phyloP scores from a whole-genome alignment of 2,888 invertebrate genomes.

The Pedicia rivosa region DNA sequence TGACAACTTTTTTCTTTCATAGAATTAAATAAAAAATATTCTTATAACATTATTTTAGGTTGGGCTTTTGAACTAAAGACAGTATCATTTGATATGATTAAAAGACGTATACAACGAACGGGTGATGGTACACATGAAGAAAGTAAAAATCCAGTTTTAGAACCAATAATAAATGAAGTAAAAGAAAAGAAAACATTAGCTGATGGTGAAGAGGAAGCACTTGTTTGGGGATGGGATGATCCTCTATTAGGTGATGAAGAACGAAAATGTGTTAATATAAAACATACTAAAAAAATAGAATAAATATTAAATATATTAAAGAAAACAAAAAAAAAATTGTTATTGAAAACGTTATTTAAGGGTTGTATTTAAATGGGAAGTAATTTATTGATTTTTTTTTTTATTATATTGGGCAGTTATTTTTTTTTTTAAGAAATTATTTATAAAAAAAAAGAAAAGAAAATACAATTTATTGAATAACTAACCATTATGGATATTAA shows the following conservation, averaged over 20 bases:
- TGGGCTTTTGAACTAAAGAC: constrained; percentile 75
- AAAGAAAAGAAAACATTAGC: constrained; percentile 25
- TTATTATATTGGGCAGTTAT: no score
- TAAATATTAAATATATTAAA: no score
- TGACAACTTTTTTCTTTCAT: no score
- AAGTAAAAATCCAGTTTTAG: constrained; percentile 13
- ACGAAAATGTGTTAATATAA: constrained; percentile 32
- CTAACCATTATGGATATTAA: no score
- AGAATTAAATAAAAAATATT: no score
- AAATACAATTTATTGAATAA: no score
- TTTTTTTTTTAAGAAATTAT: no score
- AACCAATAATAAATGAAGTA: constrained; percentile 17
- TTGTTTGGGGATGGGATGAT: constrained; percentile 74
- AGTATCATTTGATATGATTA: constrained; percentile 51
- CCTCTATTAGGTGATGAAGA: constrained; percentile 56
- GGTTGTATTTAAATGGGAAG: background rate
- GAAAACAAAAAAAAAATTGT: constrained; percentile 14
- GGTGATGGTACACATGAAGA: constrained; percentile 49
- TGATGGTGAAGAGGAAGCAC: constrained; percentile 32
- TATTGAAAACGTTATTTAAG: background rate
- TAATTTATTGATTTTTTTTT: no score
- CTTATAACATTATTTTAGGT: no score
- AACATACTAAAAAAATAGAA: no score
- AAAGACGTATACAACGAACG: constrained; percentile 50
- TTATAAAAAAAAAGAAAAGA: no score